phyloP scores from a whole-genome alignment of 37 sponge, comb jelly and placozoan genomes.

The Agelas oroides region DNA sequence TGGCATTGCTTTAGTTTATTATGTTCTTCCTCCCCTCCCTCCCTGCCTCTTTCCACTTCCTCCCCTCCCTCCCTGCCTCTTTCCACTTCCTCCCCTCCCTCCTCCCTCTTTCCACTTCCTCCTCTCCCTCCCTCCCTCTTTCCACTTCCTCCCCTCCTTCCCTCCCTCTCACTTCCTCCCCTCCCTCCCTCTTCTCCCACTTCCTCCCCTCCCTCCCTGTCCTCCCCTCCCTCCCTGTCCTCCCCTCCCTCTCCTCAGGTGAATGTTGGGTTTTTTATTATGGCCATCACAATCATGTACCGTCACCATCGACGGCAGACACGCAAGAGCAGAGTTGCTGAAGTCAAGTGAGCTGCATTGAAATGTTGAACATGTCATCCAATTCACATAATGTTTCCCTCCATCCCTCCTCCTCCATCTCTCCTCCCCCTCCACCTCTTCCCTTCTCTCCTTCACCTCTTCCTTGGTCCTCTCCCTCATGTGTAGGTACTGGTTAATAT shows the following conservation, averaged over 20 bases:
- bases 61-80: not conserved
- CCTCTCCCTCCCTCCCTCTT: not conserved
- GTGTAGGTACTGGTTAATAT: slow-evolving; percentile 63
- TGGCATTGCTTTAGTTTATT: too few species aligned
- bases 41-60: too few species aligned
- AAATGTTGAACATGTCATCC: too few species aligned
- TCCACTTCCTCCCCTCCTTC: not conserved
- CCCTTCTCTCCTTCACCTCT: too few species aligned
- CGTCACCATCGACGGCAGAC: slow-evolving; percentile 33
- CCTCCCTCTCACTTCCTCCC: not conserved
- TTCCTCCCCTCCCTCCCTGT: too few species aligned
- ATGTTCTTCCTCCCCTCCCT: not conserved
- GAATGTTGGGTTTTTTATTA: slow-evolving; percentile 62
- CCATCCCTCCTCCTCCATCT: too few species aligned
- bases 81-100: not conserved
- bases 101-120: not conserved
- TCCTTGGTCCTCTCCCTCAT: too few species aligned
- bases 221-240: too few species aligned
- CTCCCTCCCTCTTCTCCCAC: not conserved
- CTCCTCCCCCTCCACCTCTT: too few species aligned
- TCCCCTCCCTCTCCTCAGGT: not conserved
- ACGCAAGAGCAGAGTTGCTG: not conserved
- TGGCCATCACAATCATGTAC: slow-evolving; percentile 55
- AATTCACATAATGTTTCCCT: too few species aligned
- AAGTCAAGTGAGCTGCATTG: too few species aligned